These are phyloP conservation scores for Xerus rutilus DNA, from an alignment of 2,797 vertebrate genomes.

Conservation along the genomic window DNA sequence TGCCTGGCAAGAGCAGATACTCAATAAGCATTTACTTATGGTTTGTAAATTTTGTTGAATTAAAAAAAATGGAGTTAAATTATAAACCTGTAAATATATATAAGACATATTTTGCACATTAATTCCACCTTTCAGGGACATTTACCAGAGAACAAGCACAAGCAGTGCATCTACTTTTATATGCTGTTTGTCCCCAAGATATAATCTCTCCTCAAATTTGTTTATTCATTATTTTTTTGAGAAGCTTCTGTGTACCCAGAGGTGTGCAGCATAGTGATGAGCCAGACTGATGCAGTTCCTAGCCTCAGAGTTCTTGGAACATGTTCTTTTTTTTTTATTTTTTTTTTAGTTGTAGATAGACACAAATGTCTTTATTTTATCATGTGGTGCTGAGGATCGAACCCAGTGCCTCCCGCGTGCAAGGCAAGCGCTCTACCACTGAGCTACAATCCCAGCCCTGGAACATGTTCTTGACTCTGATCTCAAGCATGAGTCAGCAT, in stretches of 20 bases:
- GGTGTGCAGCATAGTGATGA: background rate
- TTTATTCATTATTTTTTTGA: background rate
- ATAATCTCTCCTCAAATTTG: constrained; percentile 29
- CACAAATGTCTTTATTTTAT: no score
- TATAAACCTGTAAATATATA: background rate
- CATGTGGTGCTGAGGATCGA: no score
- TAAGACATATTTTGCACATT: background rate
- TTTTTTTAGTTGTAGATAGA: background rate
- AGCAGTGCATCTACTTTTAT: background rate
- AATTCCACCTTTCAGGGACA: background rate
- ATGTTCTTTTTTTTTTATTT: no score
- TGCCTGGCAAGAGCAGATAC: background rate
- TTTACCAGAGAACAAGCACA: background rate
- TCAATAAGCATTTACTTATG: background rate
- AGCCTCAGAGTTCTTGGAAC: background rate
- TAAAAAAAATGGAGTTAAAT: background rate
- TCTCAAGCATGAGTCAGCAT: background rate
- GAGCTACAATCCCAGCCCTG: no score
- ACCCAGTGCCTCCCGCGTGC: no score
- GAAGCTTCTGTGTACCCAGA: background rate
- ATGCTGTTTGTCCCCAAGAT: background rate
- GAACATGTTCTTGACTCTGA: background rate
- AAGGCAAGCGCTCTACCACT: no score
- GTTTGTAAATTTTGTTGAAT: background rate
- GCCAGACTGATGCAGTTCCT: background rate